Conservation (phyloP, 2,888 invertebrate species). For the Malthinus seriepunctatus region DNA sequence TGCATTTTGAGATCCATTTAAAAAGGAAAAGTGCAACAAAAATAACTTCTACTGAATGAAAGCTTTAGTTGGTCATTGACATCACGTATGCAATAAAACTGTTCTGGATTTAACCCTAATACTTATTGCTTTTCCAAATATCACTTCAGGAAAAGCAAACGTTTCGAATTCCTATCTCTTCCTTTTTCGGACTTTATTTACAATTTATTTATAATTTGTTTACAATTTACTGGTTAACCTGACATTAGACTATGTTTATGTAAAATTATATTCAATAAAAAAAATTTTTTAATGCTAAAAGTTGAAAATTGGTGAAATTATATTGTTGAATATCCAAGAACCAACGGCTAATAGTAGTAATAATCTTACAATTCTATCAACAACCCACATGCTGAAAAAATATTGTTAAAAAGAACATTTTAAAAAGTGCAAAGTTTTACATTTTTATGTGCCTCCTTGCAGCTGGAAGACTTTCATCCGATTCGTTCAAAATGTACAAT, state of each 20-base stretch:
- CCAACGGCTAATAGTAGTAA: conserved; percentile 16
- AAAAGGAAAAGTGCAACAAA: conserved; percentile 34
- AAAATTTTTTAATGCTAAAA: neutral
- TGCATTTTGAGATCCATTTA: neutral
- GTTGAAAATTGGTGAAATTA: neutral
- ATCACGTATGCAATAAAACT: conserved; percentile 51
- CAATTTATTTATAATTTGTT: neutral
- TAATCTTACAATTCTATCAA: conserved; percentile 9
- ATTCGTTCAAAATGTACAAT: conserved; percentile 80
- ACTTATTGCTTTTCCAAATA: conserved; percentile 41
- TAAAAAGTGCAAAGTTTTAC: conserved; percentile 58
- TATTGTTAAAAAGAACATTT: neutral
- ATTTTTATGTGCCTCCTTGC: conserved; percentile 79
- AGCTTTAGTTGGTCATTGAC: conserved; percentile 44
- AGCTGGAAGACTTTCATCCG: conserved; percentile 77
- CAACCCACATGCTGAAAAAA: conserved; percentile 1
- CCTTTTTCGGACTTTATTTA: too few species aligned
- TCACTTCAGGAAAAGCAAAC: conserved; percentile 30
- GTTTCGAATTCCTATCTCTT: conserved; percentile 7
- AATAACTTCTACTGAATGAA: conserved; percentile 32
- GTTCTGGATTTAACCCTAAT: conserved; percentile 46
- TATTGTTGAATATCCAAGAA: neutral
- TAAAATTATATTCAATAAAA: too few species aligned
- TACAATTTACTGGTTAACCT: too few species aligned
- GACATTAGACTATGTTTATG: too few species aligned